Evolutionary conservation across 2,113 vertebrate species (phyloP), one percentile per base, ranked within the genome.

Genomic region (Narcine bancroftii): DNA sequence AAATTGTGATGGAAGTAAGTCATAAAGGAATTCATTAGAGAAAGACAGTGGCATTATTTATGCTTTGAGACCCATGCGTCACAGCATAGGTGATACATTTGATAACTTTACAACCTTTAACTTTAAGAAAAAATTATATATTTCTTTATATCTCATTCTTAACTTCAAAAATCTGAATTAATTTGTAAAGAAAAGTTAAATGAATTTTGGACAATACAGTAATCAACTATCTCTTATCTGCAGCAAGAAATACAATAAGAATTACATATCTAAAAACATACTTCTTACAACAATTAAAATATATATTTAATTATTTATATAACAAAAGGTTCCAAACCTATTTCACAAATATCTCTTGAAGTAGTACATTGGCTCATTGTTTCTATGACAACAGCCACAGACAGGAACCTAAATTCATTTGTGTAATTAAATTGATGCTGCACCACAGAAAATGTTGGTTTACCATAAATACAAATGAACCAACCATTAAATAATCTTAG

Each of bases 381-480:
- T 91, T 66, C 65, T 10, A 91, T 91, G 65, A 17, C 65, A 47
- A 91, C 89, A 69, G 36, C 36, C 65, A 91, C 89, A 91, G 65
- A 45, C 65, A 45, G 21, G 65, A 63, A 66, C 63, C 21, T 65
- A 71, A 91, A 69, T 42, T 42, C 42, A 91, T 42, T 91, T 42
- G 89, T 60, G 53, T 33, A 26, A 69, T 47, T 91, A 69, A 91
- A 69, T 69, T 29, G 24, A 47, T 42, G 39, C 3, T 69, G 29
- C 29, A 71, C 89, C 17, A 91, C 42, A 33, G 89, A 42, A 42
- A 69, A 39, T 26, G 65, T 10, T 69, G 65, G 89, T 91, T 91
- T 71, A 69, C 89, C 7, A 26, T 5, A 91, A 69, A 71, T 71
- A 71, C 45, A 33, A 91, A 69, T 87, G 53, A 87, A 87, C 15